phyloP scores from a whole-genome alignment of 2,113 vertebrate genomes.

The Nicator chloris region DNA sequence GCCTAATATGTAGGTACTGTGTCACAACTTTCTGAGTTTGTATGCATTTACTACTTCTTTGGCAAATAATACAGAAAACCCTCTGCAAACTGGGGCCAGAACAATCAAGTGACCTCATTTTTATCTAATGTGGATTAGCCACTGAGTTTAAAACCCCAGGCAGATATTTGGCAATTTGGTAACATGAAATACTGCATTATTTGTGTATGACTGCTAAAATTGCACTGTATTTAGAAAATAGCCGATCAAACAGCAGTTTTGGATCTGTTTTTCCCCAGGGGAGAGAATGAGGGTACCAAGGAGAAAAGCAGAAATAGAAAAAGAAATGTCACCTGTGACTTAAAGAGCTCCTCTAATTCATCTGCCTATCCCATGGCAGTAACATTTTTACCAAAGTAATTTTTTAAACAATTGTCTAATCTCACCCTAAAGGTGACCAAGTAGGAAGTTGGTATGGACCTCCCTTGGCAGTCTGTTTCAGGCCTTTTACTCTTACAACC shows the following conservation, averaged over 20 bases:
- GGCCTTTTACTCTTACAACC: not conserved
- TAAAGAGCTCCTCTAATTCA: not conserved
- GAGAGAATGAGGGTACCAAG: not conserved
- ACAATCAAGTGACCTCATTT: not conserved
- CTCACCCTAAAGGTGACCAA: not conserved
- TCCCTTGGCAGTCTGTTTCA: not conserved
- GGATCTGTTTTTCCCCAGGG: not conserved
- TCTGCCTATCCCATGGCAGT: not conserved
- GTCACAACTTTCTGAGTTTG: not conserved
- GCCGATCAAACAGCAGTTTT: not conserved
- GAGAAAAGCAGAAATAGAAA: not conserved
- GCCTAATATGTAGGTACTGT: not conserved
- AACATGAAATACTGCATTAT: not conserved
- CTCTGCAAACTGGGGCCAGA: not conserved
- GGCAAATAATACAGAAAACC: not conserved
- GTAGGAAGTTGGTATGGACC: not conserved
- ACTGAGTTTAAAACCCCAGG: not conserved
- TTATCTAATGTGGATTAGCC: not conserved
- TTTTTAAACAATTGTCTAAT: not conserved
- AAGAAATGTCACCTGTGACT: not conserved
- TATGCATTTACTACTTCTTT: not conserved
- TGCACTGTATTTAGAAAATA: not conserved
- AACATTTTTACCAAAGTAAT: not conserved
- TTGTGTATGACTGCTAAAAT: not conserved
- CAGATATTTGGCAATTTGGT: not conserved